Percentiles rank a stretch among this genome's conserved stretches.
Conservation (phyloP, 2,888 invertebrate species). For the Globia sparganii region DNA sequence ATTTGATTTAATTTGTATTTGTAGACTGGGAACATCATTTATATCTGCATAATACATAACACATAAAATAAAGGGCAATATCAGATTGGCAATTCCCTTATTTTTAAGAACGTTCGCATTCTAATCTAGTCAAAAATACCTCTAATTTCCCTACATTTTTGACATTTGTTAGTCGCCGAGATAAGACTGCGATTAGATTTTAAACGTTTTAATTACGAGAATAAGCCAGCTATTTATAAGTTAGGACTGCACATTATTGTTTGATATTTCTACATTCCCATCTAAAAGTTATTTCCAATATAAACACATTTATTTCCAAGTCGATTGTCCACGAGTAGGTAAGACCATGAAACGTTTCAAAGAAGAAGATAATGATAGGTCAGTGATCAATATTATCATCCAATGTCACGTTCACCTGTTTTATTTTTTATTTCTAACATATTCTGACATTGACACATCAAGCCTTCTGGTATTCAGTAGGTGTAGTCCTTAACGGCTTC, state of each 20-base stretch:
- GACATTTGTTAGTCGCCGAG: too few relatives aligned
- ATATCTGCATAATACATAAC: too few relatives aligned
- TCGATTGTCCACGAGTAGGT: constrained; percentile 7
- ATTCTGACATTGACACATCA: constrained; percentile 6
- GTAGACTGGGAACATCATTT: neutral
- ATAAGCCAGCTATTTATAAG: too few relatives aligned
- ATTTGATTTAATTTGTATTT: neutral
- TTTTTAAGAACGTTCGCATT: too few relatives aligned
- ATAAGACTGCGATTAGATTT: too few relatives aligned
- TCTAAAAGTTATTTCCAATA: neutral
- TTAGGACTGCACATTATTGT: neutral
- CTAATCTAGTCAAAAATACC: too few relatives aligned
- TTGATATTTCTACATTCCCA: too few relatives aligned
- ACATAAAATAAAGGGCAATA: too few relatives aligned
- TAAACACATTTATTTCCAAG: neutral
- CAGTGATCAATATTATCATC: constrained; percentile 26
- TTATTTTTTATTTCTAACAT: constrained; percentile 3
- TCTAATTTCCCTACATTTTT: too few relatives aligned
- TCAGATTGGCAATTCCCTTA: too few relatives aligned
- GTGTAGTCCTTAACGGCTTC: too few relatives aligned
- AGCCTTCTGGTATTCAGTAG: neutral
- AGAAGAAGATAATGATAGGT: constrained; percentile 28
- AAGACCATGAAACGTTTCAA: constrained; percentile 26
- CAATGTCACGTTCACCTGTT: constrained; percentile 13
- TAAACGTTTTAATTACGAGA: too few relatives aligned